Evolutionary conservation across 2,888 invertebrate species (phyloP).

Genomic region (Boloria selene): DNA sequence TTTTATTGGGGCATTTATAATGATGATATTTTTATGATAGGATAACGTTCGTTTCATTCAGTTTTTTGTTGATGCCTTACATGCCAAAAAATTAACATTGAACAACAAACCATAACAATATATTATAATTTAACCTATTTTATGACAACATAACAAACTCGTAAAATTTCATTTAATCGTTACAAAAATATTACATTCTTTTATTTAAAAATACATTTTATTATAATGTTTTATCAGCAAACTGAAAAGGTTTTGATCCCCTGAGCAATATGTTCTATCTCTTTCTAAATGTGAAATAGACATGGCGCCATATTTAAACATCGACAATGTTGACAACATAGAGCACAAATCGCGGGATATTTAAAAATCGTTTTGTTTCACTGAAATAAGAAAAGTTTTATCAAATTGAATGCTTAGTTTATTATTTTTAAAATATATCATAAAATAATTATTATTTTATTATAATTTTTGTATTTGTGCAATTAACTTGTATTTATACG

Average conservation of each 20-base stretch:
- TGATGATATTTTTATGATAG: too few relatives aligned
- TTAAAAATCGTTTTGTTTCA: conserved; percentile 42
- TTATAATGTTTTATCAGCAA: not conserved
- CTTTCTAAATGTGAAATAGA: conserved; percentile 50
- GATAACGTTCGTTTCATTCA: too few relatives aligned
- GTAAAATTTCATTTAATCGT: too few relatives aligned
- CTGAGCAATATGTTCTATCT: conserved; percentile 50
- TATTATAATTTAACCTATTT: too few relatives aligned
- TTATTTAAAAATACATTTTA: not conserved
- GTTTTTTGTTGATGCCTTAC: too few relatives aligned
- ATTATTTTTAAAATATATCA: too few relatives aligned
- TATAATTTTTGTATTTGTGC: not conserved
- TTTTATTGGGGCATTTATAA: too few relatives aligned
- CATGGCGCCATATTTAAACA: conserved; percentile 63
- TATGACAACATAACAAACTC: too few relatives aligned
- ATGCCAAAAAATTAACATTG: too few relatives aligned
- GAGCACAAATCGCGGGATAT: conserved; percentile 56
- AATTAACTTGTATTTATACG: too few relatives aligned
- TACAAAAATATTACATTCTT: too few relatives aligned
- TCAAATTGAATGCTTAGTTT: not conserved
- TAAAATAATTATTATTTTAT: not conserved
- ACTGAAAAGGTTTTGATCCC: conserved; percentile 23
- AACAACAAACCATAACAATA: too few relatives aligned
- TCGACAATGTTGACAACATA: conserved; percentile 53
- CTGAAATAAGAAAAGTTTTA: not conserved